A percentile compares a stretch with the other conserved stretches of the same genome.
Evolutionary conservation across 2,888 invertebrate species (phyloP).

Genomic region (Nasonia oneida): DNA sequence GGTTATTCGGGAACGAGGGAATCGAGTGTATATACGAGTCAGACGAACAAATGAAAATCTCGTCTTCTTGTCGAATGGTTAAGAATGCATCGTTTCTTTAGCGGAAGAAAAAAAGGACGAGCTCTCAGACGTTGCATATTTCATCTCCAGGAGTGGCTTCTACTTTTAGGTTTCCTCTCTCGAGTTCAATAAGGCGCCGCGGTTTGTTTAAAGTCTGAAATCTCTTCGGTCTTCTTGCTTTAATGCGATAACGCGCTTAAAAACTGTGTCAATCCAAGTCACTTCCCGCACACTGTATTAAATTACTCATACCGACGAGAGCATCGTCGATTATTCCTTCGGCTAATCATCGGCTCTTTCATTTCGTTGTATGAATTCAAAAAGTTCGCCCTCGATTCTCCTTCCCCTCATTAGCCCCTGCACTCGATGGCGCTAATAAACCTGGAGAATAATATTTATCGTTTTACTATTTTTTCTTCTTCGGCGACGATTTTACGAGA

Average conservation of each 20-base stretch:
- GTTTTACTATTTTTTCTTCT: background rate
- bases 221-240: background rate
- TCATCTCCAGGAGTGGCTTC: background rate
- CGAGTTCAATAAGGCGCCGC: background rate
- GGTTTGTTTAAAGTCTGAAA: background rate
- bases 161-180: background rate
- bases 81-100: background rate
- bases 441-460: background rate
- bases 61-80: background rate
- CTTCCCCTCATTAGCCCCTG: background rate
- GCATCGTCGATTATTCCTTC: background rate
- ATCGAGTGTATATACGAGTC: background rate
- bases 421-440: background rate
- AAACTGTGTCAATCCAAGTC: slow-evolving; percentile 37
- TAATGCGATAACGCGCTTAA: slow-evolving; percentile 23
- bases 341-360: background rate
- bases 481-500: background rate
- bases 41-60: background rate
- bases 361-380: slow-evolving; percentile 13
- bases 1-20: background rate
- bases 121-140: background rate
- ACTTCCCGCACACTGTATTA: slow-evolving; percentile 12
- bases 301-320: slow-evolving; percentile 19
- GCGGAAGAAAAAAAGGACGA: background rate
- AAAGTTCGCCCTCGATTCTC: background rate